phyloP scores from a whole-genome alignment of 2,797 vertebrate species.

The Sebastes dallii region DNA sequence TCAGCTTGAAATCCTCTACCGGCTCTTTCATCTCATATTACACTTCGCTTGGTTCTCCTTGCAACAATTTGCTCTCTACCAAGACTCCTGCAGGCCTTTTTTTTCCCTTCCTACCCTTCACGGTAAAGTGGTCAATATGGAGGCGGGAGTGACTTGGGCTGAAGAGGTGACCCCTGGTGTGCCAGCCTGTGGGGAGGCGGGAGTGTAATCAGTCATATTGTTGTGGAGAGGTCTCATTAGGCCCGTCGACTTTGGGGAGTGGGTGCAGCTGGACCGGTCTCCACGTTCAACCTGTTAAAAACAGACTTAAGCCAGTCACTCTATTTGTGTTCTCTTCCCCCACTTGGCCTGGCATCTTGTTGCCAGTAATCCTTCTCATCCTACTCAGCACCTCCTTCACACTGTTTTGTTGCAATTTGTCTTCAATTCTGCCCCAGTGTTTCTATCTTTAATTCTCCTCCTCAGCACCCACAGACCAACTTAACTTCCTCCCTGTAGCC shows the following conservation, averaged over 20 bases:
- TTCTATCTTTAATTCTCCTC: slow-evolving; percentile 55
- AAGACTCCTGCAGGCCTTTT: slow-evolving; percentile 15
- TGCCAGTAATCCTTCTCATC: slow-evolving; percentile 64
- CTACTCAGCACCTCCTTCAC: slow-evolving; percentile 64
- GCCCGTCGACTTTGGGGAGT: slow-evolving; percentile 24
- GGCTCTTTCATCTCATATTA: slow-evolving; percentile 25
- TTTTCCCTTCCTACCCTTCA: slow-evolving; percentile 9
- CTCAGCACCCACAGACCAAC: slow-evolving; percentile 29
- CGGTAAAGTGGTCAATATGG: slow-evolving; percentile 39
- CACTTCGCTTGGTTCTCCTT: slow-evolving; percentile 12
- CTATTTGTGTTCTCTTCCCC: slow-evolving; percentile 55
- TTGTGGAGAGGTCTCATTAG: slow-evolving; percentile 49
- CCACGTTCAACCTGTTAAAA: slow-evolving; percentile 30
- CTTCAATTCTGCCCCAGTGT: slow-evolving; percentile 41
- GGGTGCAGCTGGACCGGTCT: slow-evolving; percentile 43
- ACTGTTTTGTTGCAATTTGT: slow-evolving; percentile 64
- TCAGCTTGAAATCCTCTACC: slow-evolving; percentile 9
- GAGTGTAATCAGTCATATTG: slow-evolving; percentile 52
- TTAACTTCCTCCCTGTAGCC: slow-evolving; percentile 29
- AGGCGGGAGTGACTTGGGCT: slow-evolving; percentile 19
- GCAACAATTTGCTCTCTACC: slow-evolving; percentile 17
- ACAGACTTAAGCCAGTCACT: slow-evolving; percentile 46
- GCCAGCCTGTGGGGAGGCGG: slow-evolving; percentile 10
- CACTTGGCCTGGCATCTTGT: slow-evolving; percentile 34
- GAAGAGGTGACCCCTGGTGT: slow-evolving; percentile 31